Evolutionary conservation across 1,140 invertebrate species (phyloP).

Genomic region (Ostrea edulis): DNA sequence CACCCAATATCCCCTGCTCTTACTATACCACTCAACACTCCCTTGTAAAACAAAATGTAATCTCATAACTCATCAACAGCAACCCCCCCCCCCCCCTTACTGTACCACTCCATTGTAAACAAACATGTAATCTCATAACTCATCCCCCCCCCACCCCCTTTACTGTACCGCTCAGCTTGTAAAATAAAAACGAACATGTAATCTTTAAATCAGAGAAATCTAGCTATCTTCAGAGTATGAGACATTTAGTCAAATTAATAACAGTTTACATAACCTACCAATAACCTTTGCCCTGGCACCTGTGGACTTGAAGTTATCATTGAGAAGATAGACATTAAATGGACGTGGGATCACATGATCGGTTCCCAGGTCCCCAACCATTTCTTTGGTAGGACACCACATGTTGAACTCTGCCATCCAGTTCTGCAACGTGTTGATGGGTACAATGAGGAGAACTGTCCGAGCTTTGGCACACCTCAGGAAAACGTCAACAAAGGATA

Average conservation of each 20-base stretch:
- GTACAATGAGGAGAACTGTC: slow-evolving; percentile 97
- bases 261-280: slow-evolving; percentile 69
- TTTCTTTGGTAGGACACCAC: slow-evolving; percentile 85
- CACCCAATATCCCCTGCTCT: slow-evolving; percentile 96
- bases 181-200: no score
- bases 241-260: background rate
- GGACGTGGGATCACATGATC: slow-evolving; percentile 85
- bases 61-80: no score
- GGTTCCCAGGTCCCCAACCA: slow-evolving; percentile 45
- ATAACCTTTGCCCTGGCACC: slow-evolving; percentile 89
- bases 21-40: slow-evolving; percentile 92
- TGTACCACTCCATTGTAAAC: slow-evolving; percentile 87
- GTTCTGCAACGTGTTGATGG: slow-evolving; percentile 99
- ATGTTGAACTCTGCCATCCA: slow-evolving; percentile 98
- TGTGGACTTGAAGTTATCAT: slow-evolving; percentile 96
- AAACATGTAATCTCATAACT: slow-evolving; percentile 92
- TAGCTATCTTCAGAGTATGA: no score
- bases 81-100: slow-evolving; percentile 94
- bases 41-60: slow-evolving; percentile 79
- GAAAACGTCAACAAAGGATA: slow-evolving; percentile 98
- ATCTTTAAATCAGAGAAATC: no score
- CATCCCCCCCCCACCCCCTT: slow-evolving; percentile 95
- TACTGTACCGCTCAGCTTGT: slow-evolving; percentile 89
- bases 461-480: slow-evolving; percentile 92
- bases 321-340: slow-evolving; percentile 93